Conservation (phyloP, 1,140 invertebrate genomes). For the Centruroides sculpturatus region DNA sequence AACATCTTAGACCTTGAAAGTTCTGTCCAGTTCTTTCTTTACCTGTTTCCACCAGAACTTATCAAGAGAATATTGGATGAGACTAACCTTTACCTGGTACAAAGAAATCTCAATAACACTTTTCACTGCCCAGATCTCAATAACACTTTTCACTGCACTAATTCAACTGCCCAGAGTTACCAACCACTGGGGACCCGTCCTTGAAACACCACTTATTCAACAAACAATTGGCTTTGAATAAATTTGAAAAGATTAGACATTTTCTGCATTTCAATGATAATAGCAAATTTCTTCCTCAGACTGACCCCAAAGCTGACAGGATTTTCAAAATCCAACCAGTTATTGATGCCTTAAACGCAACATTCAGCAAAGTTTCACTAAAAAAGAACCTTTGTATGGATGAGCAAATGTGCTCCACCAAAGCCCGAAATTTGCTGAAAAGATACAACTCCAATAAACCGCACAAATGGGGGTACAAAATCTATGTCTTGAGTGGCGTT, state of each 20-base stretch:
- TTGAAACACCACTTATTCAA: too few species aligned
- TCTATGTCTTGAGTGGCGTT: background rate
- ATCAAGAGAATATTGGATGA: too few species aligned
- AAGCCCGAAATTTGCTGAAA: background rate
- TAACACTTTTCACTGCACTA: too few species aligned
- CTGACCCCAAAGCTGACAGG: background rate
- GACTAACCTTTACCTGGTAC: too few species aligned
- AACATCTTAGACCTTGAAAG: too few species aligned
- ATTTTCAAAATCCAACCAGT: background rate
- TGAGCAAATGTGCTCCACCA: slow-evolving; percentile 3
- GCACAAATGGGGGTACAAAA: background rate
- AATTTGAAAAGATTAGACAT: background rate
- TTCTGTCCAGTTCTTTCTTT: too few species aligned
- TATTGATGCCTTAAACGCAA: background rate
- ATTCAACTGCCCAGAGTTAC: too few species aligned
- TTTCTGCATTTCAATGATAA: background rate
- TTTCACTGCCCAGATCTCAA: too few species aligned
- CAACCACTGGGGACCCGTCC: too few species aligned
- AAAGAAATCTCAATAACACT: too few species aligned
- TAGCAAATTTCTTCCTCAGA: background rate
- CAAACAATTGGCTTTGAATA: background rate
- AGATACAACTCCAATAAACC: background rate
- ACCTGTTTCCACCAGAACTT: too few species aligned
- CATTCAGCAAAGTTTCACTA: background rate
- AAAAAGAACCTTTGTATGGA: background rate